phyloP scores from a whole-genome alignment of 2,797 vertebrate genomes.

The Brotula barbata region DNA sequence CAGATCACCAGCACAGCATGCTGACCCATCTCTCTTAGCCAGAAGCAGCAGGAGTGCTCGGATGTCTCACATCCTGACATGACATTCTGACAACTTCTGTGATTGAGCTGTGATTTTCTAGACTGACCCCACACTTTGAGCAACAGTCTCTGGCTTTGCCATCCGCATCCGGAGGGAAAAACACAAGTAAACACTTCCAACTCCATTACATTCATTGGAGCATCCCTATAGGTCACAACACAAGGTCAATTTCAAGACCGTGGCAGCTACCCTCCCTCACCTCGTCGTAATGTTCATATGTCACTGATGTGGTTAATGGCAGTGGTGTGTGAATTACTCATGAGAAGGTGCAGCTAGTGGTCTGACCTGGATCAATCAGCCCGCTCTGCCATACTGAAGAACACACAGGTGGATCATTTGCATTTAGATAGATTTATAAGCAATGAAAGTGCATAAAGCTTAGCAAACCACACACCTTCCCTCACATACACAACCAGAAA shows the following conservation, averaged over 20 bases:
- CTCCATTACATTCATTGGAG: constrained; percentile 29
- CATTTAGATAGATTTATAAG: constrained; percentile 78
- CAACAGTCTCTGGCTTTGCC: constrained; percentile 5
- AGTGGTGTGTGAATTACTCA: constrained; percentile 27
- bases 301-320: constrained; percentile 38
- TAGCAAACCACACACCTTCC: constrained; percentile 29
- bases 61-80: constrained; percentile 38
- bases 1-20: constrained; percentile 27
- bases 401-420: constrained; percentile 64
- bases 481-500: constrained; percentile 19
- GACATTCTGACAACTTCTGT: constrained; percentile 32
- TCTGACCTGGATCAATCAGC: constrained; percentile 38
- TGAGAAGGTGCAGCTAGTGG: constrained; percentile 27
- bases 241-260: constrained; percentile 26
- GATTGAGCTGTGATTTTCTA: constrained; percentile 5
- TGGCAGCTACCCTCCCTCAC: constrained; percentile 1
- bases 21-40: constrained; percentile 26
- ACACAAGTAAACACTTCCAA: constrained; percentile 25
- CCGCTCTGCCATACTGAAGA: constrained; percentile 43
- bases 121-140: constrained; percentile 41
- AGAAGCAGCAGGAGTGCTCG: constrained; percentile 24
- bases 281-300: constrained; percentile 22
- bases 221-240: constrained; percentile 25
- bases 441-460: constrained; percentile 42
- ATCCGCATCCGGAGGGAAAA: neutral